phyloP scores from a whole-genome alignment of 1,140 invertebrate species.

The Forficula auricularia region DNA sequence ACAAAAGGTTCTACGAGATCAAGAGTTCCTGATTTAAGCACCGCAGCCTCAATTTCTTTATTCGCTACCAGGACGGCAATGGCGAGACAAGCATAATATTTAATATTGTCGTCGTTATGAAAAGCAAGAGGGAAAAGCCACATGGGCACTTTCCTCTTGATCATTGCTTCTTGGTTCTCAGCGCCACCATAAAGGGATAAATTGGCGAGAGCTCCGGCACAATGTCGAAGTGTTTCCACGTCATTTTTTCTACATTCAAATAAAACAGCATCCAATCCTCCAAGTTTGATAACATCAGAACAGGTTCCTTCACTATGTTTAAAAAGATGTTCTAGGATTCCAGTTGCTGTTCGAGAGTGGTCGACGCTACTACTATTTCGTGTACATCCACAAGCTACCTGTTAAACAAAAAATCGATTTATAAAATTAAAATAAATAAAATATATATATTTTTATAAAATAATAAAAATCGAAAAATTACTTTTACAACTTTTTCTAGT shows the following conservation, averaged over 20 bases:
- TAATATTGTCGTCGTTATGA: slow-evolving; percentile 88
- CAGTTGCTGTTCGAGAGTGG: slow-evolving; percentile 81
- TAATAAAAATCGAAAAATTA: background rate
- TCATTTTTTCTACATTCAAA: slow-evolving; percentile 90
- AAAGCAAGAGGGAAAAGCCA: slow-evolving; percentile 97
- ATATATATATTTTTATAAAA: background rate
- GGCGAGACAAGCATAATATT: slow-evolving; percentile 95
- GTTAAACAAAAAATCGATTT: slow-evolving; percentile 35
- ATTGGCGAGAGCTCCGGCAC: slow-evolving; percentile 90
- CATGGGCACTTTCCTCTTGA: slow-evolving; percentile 84
- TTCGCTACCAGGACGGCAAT: slow-evolving; percentile 93
- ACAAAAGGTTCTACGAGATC: slow-evolving; percentile 94
- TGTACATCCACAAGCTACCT: slow-evolving; percentile 71
- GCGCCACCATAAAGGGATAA: slow-evolving; percentile 88
- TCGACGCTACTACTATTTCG: slow-evolving; percentile 59
- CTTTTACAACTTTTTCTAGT: slow-evolving; percentile 57
- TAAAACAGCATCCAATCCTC: slow-evolving; percentile 75
- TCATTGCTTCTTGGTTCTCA: slow-evolving; percentile 97
- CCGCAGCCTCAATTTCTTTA: slow-evolving; percentile 93
- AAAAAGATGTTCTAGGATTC: slow-evolving; percentile 88
- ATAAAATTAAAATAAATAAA: background rate
- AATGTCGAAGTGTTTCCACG: slow-evolving; percentile 79
- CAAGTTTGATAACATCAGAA: slow-evolving; percentile 70
- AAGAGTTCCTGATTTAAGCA: slow-evolving; percentile 84
- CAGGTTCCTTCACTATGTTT: slow-evolving; percentile 94